Evolutionary conservation across 1,140 invertebrate species (phyloP).

Genomic region (Cherax destructor): DNA sequence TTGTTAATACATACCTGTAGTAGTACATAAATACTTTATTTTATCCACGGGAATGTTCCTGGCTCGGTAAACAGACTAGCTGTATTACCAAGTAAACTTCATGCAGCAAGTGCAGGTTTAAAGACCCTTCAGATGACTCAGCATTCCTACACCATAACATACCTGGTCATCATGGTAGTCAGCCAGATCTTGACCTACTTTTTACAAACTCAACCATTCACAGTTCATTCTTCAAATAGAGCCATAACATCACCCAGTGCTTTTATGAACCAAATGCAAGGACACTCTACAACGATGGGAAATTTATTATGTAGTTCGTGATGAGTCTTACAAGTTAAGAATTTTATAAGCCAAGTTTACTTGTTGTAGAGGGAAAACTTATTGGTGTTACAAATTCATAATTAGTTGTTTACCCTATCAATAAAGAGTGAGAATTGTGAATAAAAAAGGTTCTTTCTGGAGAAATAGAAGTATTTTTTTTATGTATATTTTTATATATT

Average conservation of each 20-base stretch:
- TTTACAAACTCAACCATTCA: neutral
- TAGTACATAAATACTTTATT: neutral
- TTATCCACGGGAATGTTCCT: neutral
- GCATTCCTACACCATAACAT: neutral
- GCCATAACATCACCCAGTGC: neutral
- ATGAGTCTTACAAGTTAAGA: too few relatives aligned
- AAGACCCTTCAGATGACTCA: neutral
- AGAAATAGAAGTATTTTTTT: too few relatives aligned
- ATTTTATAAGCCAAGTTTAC: too few relatives aligned
- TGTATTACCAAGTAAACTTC: neutral
- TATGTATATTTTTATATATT: too few relatives aligned
- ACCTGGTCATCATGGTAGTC: neutral
- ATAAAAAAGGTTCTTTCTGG: too few relatives aligned
- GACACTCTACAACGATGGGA: neutral
- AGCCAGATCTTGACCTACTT: neutral
- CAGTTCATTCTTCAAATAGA: neutral
- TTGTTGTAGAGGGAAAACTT: too few relatives aligned
- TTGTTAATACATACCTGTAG: neutral
- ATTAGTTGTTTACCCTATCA: too few relatives aligned
- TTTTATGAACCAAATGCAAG: neutral
- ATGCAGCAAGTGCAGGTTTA: neutral
- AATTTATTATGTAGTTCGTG: neutral
- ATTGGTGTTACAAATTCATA: too few relatives aligned
- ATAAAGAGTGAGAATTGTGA: too few relatives aligned
- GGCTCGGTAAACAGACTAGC: neutral